These are phyloP conservation scores for Pandemis corylana DNA, from an alignment of 2,888 invertebrate species.

Conservation along the genomic window DNA sequence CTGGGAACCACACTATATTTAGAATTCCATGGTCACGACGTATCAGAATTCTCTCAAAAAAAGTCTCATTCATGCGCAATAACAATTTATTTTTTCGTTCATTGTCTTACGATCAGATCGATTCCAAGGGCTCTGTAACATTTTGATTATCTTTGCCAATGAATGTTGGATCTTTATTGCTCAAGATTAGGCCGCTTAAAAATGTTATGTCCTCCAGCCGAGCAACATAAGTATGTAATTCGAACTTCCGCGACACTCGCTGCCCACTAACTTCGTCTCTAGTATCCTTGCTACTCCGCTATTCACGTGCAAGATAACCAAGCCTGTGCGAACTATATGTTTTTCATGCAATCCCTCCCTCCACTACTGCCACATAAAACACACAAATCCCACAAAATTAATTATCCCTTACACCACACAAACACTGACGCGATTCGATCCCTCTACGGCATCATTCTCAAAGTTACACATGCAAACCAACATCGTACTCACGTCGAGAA, in stretches of 20 bases:
- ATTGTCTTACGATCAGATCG: background rate
- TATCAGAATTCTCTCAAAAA: slow-evolving; percentile 2
- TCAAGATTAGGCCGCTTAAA: slow-evolving; percentile 65
- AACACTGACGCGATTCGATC: too few species aligned
- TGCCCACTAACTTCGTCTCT: slow-evolving; percentile 82
- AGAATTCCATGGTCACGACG: slow-evolving; percentile 44
- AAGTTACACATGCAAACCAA: too few species aligned
- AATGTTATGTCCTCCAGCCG: slow-evolving; percentile 67
- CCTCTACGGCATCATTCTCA: too few species aligned
- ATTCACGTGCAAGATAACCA: too few species aligned
- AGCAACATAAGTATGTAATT: slow-evolving; percentile 70
- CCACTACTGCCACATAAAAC: too few species aligned
- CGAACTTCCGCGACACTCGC: slow-evolving; percentile 76
- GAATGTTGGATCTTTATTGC: slow-evolving; percentile 64
- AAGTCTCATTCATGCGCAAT: slow-evolving; percentile 15
- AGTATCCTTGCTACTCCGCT: slow-evolving; percentile 57
- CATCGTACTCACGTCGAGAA: too few species aligned
- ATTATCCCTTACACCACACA: too few species aligned
- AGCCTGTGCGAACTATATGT: too few species aligned
- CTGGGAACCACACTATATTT: slow-evolving; percentile 64
- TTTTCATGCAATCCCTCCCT: too few species aligned
- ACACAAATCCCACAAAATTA: too few species aligned
- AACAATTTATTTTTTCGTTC: background rate
- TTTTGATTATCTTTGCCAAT: slow-evolving; percentile 54
- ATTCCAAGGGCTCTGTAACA: background rate